Evolutionary conservation across 2,888 invertebrate genomes (phyloP).

Genomic region (Drosophila ezoana): DNA sequence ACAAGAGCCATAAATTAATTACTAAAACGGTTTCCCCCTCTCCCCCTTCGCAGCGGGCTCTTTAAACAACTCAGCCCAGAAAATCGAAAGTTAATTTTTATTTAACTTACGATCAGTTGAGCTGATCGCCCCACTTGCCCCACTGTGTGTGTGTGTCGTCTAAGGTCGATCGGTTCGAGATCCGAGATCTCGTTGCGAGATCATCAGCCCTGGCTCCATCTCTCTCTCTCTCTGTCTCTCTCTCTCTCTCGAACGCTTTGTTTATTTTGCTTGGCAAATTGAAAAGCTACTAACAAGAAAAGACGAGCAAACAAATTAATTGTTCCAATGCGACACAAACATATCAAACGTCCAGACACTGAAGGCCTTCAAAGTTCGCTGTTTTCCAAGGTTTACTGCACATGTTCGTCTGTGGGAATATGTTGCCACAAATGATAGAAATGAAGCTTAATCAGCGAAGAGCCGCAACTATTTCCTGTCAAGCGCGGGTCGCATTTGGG

Average conservation of each 20-base stretch:
- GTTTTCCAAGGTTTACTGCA: constrained; percentile 28
- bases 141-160: constrained; percentile 20
- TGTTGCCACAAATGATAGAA: constrained; percentile 1
- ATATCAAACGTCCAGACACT: constrained; percentile 27
- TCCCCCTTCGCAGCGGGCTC: not conserved
- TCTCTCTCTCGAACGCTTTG: constrained; percentile 6
- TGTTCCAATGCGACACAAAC: constrained; percentile 61
- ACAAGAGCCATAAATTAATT: constrained; percentile 68
- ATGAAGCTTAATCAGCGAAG: not conserved
- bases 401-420: constrained; percentile 1
- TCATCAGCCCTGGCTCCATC: not conserved
- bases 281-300: constrained; percentile 43
- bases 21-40: constrained; percentile 35
- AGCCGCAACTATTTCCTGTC: constrained; percentile 6
- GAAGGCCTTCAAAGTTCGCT: constrained; percentile 44
- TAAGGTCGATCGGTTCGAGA: constrained; percentile 35
- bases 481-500: not conserved
- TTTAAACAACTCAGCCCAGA: constrained; percentile 23
- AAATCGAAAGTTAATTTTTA: constrained; percentile 69
- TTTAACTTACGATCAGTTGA: constrained; percentile 67
- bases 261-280: constrained; percentile 30
- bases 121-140: constrained; percentile 30
- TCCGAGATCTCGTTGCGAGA: not conserved
- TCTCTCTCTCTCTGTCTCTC: not conserved
- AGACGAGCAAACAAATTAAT: constrained; percentile 61